Evolutionary conservation across 2,888 invertebrate species (phyloP).

Genomic region (Selenia dentaria): DNA sequence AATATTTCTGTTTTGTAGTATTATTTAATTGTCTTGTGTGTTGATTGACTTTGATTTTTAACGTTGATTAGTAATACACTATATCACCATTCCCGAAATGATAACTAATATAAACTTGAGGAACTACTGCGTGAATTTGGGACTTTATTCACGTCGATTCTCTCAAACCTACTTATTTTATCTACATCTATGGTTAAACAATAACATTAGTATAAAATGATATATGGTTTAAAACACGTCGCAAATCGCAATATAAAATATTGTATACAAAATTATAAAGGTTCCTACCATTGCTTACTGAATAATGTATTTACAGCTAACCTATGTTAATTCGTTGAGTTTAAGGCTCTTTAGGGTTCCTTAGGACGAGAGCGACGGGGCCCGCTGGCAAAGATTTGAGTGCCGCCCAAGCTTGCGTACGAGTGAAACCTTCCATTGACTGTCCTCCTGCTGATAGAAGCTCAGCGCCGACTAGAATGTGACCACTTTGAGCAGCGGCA

Average conservation of each 20-base stretch:
- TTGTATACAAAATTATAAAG: neutral
- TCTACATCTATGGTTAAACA: no score
- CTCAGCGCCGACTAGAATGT: constrained; percentile 94
- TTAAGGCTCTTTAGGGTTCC: constrained; percentile 55
- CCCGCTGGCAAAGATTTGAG: constrained; percentile 96
- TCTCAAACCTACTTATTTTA: no score
- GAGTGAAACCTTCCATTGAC: constrained; percentile 92
- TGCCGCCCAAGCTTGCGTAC: constrained; percentile 97
- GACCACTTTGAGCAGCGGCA: constrained; percentile 94
- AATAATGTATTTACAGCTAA: constrained; percentile 16
- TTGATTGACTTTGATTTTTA: no score
- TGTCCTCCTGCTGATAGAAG: constrained; percentile 92
- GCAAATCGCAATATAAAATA: neutral
- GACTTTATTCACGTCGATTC: no score
- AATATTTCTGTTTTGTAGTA: no score
- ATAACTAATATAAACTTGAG: no score
- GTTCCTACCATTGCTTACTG: neutral
- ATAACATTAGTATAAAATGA: neutral
- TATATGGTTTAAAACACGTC: constrained; percentile 2
- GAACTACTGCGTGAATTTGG: no score
- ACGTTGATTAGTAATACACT: no score
- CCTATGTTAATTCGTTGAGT: constrained; percentile 5
- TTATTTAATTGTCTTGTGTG: no score
- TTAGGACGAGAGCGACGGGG: constrained; percentile 86
- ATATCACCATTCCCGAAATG: no score